These are phyloP conservation scores for Pinctada fucata DNA, from an alignment of 2,888 invertebrate genomes.

Conservation along the genomic window DNA sequence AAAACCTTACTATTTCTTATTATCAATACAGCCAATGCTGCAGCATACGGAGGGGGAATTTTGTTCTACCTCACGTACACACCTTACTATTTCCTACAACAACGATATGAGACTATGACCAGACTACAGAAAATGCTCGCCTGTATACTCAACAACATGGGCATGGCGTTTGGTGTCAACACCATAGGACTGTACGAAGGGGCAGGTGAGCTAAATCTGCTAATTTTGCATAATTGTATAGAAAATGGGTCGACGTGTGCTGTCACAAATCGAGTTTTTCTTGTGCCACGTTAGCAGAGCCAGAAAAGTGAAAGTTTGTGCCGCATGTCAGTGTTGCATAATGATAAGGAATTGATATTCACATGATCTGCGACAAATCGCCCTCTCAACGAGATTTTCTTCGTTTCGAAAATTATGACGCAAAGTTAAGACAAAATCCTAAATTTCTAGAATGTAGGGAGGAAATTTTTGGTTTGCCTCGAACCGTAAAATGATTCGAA, in stretches of 20 bases:
- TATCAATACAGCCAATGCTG: slow-evolving; percentile 83
- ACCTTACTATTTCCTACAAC: slow-evolving; percentile 83
- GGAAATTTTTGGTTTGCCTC: too few relatives aligned
- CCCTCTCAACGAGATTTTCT: too few relatives aligned
- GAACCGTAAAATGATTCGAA: too few relatives aligned
- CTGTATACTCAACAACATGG: slow-evolving; percentile 86
- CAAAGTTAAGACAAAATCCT: too few relatives aligned
- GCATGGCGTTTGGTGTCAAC: slow-evolving; percentile 88
- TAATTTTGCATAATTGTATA: not conserved
- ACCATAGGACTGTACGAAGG: slow-evolving; percentile 85
- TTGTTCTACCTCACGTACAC: slow-evolving; percentile 86
- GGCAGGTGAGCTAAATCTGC: slow-evolving; percentile 77
- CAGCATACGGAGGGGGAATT: slow-evolving; percentile 86
- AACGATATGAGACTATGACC: slow-evolving; percentile 83
- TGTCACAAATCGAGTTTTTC: not conserved
- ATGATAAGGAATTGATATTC: too few relatives aligned
- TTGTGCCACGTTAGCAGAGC: not conserved
- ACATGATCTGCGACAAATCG: too few relatives aligned
- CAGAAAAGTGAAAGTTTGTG: not conserved
- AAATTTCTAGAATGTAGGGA: too few relatives aligned
- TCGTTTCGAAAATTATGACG: too few relatives aligned
- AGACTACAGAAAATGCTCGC: slow-evolving; percentile 80
- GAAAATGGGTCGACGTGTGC: not conserved
- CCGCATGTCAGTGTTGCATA: too few relatives aligned
- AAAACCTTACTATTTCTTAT: too few relatives aligned